Base-by-base conservation (phyloP, 35 echinoderm and acorn worm genomes). In the Apostichopus japonicus region DNA sequence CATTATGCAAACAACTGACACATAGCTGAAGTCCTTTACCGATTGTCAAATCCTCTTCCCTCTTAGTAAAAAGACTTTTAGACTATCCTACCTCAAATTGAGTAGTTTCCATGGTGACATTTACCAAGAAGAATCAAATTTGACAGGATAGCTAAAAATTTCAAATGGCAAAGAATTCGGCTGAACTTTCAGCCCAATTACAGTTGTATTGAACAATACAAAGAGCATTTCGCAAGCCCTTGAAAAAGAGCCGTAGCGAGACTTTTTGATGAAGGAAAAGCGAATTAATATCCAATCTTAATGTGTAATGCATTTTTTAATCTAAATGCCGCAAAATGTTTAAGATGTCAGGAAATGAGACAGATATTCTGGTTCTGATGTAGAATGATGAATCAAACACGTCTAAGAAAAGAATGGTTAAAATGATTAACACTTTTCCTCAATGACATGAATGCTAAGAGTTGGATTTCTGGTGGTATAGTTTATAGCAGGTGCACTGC, bases 1-100 rank as follows among this genome's bases (percentile, higher is more conserved):
- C 81, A 84, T 59, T 84, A 84, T 84, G 81, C 81, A 84, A 84
- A 58, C 81, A 84, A 84, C 51, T 58, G 56, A 84, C 21, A 57
- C 81, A 84, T 11, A 84, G 81, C 10, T 84, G 55, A 57, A 84
- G 56, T 84, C 57, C 54, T 57, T 21, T 75, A 19, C 71, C 16
- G 71, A 75, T 75, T 75, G 15, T 75, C 71, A 75, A 75, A 75
- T 75, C 71, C 33, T 44, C 33, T 44, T 44, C 33, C 33, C 33
- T 75, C n/a, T 75, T 75, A 15, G 17, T 75, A 75, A 5, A 17
- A n/a, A 23, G 55, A 84, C 56, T 84, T 23, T 58, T 24, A 59
- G 21, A 84, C 51, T 54, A 8, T 57, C 56, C 51, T 54, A 15
- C 54, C 13, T 16, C 9, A 11, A 84, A 57, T 8, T 84, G 81